phyloP scores from a whole-genome alignment of 2,888 invertebrate genomes.

The Apomyelois bistriatella region DNA sequence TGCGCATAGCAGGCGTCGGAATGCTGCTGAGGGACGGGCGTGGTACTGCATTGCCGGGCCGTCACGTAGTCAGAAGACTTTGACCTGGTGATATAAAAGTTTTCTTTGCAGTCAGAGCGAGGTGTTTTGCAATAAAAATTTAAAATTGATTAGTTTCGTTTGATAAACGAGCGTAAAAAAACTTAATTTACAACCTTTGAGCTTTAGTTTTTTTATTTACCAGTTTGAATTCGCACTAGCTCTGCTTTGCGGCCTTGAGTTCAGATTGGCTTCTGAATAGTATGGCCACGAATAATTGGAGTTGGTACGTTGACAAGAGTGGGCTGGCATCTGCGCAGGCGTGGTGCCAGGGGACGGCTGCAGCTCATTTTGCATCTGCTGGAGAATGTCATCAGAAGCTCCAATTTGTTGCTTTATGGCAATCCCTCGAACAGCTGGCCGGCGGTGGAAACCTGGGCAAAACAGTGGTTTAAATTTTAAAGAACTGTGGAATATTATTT shows the following conservation, averaged over 20 bases:
- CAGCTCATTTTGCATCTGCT: slow-evolving; percentile 88
- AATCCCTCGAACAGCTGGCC: slow-evolving; percentile 94
- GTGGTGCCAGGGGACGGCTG: slow-evolving; percentile 54
- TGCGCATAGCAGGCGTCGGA: slow-evolving; percentile 61
- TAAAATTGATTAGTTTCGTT: no score
- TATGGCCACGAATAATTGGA: slow-evolving; percentile 83
- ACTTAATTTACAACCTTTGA: no score
- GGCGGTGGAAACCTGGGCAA: slow-evolving; percentile 83
- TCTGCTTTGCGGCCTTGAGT: slow-evolving; percentile 65
- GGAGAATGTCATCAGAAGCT: slow-evolving; percentile 88
- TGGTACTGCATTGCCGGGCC: slow-evolving; percentile 43
- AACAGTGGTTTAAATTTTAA: background rate
- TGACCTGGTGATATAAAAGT: slow-evolving; percentile 29
- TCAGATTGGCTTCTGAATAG: slow-evolving; percentile 80
- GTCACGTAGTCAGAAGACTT: slow-evolving; percentile 60
- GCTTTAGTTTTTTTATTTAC: no score
- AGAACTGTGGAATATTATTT: no score
- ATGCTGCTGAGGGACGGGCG: slow-evolving; percentile 49
- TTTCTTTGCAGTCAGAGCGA: no score
- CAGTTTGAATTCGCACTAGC: slow-evolving; percentile 61
- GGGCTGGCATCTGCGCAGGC: slow-evolving; percentile 44
- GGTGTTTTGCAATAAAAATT: no score
- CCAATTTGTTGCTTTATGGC: slow-evolving; percentile 88
- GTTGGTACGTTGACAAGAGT: slow-evolving; percentile 60
- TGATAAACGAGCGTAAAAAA: no score